Evolutionary conservation across 2,113 vertebrate genomes (phyloP), one percentile per base, ranked within the genome.

Genomic region (Cromileptes altivelis): DNA sequence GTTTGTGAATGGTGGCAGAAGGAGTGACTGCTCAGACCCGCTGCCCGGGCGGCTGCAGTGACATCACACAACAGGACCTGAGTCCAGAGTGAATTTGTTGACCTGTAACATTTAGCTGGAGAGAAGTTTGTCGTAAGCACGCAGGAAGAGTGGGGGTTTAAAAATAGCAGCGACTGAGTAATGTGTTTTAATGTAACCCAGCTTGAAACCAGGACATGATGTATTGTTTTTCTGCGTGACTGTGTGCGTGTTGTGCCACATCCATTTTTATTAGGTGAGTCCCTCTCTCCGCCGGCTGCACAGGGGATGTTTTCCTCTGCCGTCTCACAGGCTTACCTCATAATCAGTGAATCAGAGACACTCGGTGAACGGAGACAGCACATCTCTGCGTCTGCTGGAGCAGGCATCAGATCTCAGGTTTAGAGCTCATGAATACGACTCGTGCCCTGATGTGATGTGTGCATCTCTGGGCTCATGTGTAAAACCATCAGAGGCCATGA

Each of bases 371-470:
- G 10, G 55, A 75, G 75, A 73, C 72, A 70, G 69, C 50, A 60
- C 17, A 71, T 82, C 70, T 74, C 30, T 56, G 58, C 14, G 18
- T 33, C 63, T 37, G 79, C 72, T 81, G 87, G 71, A 88, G 58
- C 62, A 75, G 81, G 87, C 80, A 86, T 78, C 42, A 53, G 68
- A 85, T 80, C 87, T 53, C 77, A 3, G 58, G 19, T 82, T 87
- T 50, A 86, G 81, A 83, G 82, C 75, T 90, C 88, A 92, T 92
- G 86, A 93, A 94, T 92, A 90, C 17, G 60, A 27, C 65, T 75
- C 17, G 30, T 30, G 4, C 30, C 30, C n/a, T 63, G 10, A 71
- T 61, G 61, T 75, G 21, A 57, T 72, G 69, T 72, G 47, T 71
- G 64, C 55, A 74, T 80, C 47, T 78, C 45, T 1, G 42, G 53